phyloP scores from a whole-genome alignment of 1,140 invertebrate species.

The Hydropsyche tenuis region DNA sequence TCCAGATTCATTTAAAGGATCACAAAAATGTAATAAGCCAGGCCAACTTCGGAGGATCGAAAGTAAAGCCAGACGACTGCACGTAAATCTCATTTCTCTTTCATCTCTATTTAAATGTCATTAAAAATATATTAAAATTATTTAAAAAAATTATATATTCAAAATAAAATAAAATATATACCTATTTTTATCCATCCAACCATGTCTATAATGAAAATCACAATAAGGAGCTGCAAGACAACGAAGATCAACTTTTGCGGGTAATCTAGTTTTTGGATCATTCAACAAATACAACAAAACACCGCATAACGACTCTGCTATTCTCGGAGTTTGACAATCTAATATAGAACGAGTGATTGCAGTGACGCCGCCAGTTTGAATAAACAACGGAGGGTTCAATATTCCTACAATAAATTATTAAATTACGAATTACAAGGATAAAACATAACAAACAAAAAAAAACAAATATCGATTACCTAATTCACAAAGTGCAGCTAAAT shows the following conservation, averaged over 20 bases:
- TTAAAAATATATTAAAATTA: not conserved
- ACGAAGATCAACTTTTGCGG: conserved; percentile 78
- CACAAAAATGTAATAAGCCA: conserved; percentile 85
- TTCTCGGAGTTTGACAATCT: conserved; percentile 78
- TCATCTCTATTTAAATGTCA: conserved; percentile 70
- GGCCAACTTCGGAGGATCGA: conserved; percentile 90
- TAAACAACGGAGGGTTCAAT: conserved; percentile 80
- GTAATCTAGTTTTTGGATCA: conserved; percentile 78
- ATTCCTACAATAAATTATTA: conserved; percentile 67
- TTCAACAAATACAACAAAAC: conserved; percentile 88
- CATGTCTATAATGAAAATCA: conserved; percentile 81
- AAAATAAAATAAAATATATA: conserved; percentile 45
- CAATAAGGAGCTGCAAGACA: conserved; percentile 90
- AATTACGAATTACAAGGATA: not conserved
- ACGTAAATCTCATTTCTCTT: conserved; percentile 79
- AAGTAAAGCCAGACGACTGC: conserved; percentile 82
- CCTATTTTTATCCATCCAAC: conserved; percentile 66
- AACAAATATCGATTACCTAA: conserved; percentile 59
- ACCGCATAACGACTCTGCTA: conserved; percentile 85
- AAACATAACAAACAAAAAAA: conserved; percentile 7
- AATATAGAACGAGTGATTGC: conserved; percentile 82
- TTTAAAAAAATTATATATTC: not conserved
- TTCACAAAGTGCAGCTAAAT: conserved; percentile 86
- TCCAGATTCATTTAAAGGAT: conserved; percentile 73
- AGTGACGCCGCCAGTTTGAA: conserved; percentile 82